These are phyloP conservation scores for Galaxias olidus DNA, from an alignment of 2,797 vertebrate genomes.

Conservation along the genomic window DNA sequence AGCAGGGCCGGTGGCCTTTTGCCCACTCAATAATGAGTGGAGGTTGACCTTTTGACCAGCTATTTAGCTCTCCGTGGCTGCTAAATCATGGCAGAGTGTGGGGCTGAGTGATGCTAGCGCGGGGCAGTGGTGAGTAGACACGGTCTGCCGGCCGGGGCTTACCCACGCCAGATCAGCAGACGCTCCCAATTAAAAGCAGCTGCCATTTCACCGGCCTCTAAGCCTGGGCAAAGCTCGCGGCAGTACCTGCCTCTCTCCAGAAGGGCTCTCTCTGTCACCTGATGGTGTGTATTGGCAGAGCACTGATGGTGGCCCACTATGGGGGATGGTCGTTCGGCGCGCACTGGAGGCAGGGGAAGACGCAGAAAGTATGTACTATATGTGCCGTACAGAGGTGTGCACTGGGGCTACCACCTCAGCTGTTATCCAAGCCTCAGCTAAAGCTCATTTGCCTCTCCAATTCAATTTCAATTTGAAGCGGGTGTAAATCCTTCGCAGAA, in stretches of 20 bases:
- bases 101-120: conserved; percentile 17
- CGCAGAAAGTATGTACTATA: conserved; percentile 11
- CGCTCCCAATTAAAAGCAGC: conserved; percentile 53
- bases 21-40: conserved; percentile 80
- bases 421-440: conserved; percentile 32
- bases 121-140: conserved; percentile 49
- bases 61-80: conserved; percentile 71
- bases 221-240: conserved; percentile 51
- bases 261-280: conserved; percentile 40
- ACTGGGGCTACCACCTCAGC: conserved; percentile 6
- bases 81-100: conserved; percentile 44
- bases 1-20: conserved; percentile 69
- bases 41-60: conserved; percentile 73
- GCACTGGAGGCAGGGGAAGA: conserved; percentile 21
- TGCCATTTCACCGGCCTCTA: conserved; percentile 52
- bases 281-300: conserved; percentile 41
- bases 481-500: conserved; percentile 22
- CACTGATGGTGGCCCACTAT: conserved; percentile 31
- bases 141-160: conserved; percentile 37
- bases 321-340: conserved; percentile 28
- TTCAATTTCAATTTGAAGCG: conserved; percentile 38
- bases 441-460: conserved; percentile 34
- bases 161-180: conserved; percentile 49
- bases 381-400: neutral
- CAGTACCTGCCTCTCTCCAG: conserved; percentile 24